A percentile compares a stretch with the other conserved stretches of the same genome.
phyloP scores from a whole-genome alignment of 2,113 vertebrate species.

The Gulo gulo region DNA sequence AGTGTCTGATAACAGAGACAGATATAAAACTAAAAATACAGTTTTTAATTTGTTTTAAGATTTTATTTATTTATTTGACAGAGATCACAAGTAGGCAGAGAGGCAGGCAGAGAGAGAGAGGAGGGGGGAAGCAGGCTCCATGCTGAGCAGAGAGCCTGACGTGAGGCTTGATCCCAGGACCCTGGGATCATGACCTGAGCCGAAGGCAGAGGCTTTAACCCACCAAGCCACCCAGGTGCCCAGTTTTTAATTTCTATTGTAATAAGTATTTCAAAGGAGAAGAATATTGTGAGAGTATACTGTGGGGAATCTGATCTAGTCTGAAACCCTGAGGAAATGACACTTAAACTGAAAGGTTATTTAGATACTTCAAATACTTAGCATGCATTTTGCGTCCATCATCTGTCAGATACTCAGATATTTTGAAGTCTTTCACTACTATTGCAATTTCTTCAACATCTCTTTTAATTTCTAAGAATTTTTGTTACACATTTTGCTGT shows the following conservation, averaged over 20 bases:
- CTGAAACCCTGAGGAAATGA: background rate
- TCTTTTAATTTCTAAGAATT: background rate
- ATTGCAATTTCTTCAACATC: background rate
- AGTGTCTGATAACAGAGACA: background rate
- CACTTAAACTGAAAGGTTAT: background rate
- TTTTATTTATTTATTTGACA: too few species aligned
- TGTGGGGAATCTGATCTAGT: background rate
- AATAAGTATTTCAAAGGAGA: background rate
- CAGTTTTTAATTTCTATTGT: too few species aligned
- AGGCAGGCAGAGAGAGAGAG: too few species aligned
- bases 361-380: background rate
- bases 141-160: too few species aligned
- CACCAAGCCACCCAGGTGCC: too few species aligned
- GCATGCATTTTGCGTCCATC: background rate
- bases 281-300: background rate
- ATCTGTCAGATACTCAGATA: background rate
- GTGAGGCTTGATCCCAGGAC: too few species aligned
- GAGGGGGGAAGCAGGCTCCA: fast-evolving
- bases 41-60: background rate
- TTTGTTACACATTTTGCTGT: background rate
- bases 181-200: too few species aligned
- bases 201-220: too few species aligned
- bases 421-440: background rate
- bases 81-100: too few species aligned
- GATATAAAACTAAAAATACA: background rate